phyloP scores from a whole-genome alignment of 2,113 vertebrate genomes.

The Clarias macrocephalus region DNA sequence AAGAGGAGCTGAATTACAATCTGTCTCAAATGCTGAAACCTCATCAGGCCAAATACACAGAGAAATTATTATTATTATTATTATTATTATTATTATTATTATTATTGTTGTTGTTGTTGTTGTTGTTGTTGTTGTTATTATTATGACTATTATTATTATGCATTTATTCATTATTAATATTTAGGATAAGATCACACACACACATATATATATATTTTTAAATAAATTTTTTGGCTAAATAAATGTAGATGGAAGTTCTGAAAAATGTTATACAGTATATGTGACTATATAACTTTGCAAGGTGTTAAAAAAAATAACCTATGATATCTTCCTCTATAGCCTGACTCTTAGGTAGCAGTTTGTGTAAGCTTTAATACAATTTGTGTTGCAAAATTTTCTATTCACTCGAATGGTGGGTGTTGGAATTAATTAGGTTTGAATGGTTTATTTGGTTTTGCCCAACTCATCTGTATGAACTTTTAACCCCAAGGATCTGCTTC shows the following conservation, averaged over 20 bases:
- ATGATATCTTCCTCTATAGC: too few relatives aligned
- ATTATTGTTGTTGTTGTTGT: too few relatives aligned
- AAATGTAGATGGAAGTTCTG: not conserved
- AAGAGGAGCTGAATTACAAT: slow-evolving; percentile 74
- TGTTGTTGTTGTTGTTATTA: too few relatives aligned
- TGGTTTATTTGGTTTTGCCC: not conserved
- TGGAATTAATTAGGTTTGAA: not conserved
- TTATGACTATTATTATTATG: too few relatives aligned
- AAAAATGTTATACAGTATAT: not conserved
- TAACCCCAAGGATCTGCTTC: not conserved
- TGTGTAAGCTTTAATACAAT: not conserved
- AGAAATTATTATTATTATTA: too few relatives aligned
- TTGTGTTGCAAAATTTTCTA: not conserved
- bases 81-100: too few relatives aligned
- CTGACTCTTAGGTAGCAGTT: not conserved
- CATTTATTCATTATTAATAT: too few relatives aligned
- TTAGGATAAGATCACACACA: not conserved
- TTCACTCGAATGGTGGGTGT: not conserved
- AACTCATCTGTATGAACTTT: not conserved
- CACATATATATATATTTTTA: not conserved
- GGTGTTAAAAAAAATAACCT: not conserved
- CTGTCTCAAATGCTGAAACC: slow-evolving; percentile 51
- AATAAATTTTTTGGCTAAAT: not conserved
- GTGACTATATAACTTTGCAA: not conserved
- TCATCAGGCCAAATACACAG: slow-evolving; percentile 19